Conservation (phyloP, 2,888 invertebrate species). For the Steinernema hermaphroditum region DNA sequence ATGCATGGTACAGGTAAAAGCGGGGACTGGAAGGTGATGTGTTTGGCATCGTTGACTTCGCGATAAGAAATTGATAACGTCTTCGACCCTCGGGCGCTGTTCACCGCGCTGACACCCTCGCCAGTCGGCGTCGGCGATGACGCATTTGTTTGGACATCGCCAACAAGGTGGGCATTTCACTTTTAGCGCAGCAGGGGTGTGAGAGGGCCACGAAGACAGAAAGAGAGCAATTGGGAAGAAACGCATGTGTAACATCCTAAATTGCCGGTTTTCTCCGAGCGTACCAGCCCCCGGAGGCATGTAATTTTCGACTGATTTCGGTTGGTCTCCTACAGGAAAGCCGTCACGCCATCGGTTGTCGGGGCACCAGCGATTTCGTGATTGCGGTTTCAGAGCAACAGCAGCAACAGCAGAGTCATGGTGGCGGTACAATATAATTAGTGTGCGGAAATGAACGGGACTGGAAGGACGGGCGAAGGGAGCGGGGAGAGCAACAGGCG, state of each 20-base stretch:
- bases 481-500: background rate
- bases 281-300: background rate
- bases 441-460: constrained; percentile 28
- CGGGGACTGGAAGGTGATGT: background rate
- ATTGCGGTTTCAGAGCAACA: constrained; percentile 27
- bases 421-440: constrained; percentile 26
- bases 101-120: background rate
- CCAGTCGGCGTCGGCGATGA: background rate
- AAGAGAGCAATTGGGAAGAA: background rate
- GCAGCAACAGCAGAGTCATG: background rate
- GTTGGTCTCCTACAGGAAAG: constrained; percentile 5
- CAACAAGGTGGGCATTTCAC: constrained; percentile 4
- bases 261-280: background rate
- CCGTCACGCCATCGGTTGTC: constrained; percentile 12
- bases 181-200: background rate
- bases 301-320: constrained; percentile 10
- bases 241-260: background rate
- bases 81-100: background rate
- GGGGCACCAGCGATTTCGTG: constrained; percentile 1
- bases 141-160: constrained; percentile 16
- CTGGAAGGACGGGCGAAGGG: background rate
- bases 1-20: constrained; percentile 27
- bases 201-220: too few relatives aligned
- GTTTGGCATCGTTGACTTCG: background rate
- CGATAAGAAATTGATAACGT: constrained; percentile 22